Conservation (phyloP, 2,113 vertebrate species). For the Indri indri region DNA sequence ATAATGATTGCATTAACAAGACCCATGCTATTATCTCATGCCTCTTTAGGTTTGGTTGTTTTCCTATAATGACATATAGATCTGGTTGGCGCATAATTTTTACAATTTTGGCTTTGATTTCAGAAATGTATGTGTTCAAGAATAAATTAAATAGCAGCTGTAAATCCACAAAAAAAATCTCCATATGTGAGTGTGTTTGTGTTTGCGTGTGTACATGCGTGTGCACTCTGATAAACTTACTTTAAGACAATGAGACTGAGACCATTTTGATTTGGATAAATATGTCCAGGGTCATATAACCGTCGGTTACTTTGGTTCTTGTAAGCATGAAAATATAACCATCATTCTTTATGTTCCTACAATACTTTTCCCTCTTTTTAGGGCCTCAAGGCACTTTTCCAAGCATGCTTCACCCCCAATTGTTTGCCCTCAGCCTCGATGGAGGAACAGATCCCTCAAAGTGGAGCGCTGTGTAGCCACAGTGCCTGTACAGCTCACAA, state of each 20-base stretch:
- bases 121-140: background rate
- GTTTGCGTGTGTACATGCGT: background rate
- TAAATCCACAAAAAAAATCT: background rate
- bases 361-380: background rate
- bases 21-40: background rate
- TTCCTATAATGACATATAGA: background rate
- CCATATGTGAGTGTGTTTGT: too few relatives aligned
- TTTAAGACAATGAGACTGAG: background rate
- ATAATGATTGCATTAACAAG: background rate
- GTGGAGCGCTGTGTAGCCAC: fast-evolving
- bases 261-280: background rate
- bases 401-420: background rate
- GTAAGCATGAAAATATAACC: background rate
- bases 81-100: slow-evolving; percentile 14
- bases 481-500: background rate
- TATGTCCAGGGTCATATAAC: background rate
- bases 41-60: background rate
- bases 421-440: background rate
- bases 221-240: background rate
- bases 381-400: background rate
- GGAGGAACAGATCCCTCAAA: background rate
- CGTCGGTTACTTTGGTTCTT: background rate
- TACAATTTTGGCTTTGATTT: slow-evolving; percentile 48
- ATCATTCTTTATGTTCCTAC: background rate
- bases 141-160: background rate